Evolutionary conservation across 2,888 invertebrate genomes (phyloP).

Genomic region (Drosophila mimica): DNA sequence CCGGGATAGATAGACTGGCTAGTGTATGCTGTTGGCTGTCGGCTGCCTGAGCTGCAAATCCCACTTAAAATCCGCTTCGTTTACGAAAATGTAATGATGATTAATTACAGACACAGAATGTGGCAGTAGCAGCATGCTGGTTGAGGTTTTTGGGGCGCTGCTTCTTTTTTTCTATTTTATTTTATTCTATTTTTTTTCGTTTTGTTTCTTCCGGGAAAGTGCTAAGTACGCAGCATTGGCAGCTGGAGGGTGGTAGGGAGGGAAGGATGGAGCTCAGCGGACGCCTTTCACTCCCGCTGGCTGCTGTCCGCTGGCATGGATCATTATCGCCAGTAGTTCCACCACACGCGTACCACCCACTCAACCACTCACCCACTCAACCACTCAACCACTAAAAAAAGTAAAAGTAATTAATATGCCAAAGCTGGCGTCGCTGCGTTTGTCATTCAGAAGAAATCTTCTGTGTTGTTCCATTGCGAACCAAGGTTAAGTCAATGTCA

Average conservation of each 20-base stretch:
- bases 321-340: conserved; percentile 64
- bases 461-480: conserved; percentile 37
- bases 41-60: conserved; percentile 71
- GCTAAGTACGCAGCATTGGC: conserved; percentile 63
- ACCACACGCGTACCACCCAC: not conserved
- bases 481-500: conserved; percentile 65
- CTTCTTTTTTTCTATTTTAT: conserved; percentile 13
- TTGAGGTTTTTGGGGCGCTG: conserved; percentile 52
- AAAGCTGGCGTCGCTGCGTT: conserved; percentile 55
- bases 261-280: conserved; percentile 5
- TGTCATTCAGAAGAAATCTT: conserved; percentile 23
- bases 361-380: too few species aligned
- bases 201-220: conserved; percentile 54
- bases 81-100: conserved; percentile 82
- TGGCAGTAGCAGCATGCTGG: conserved; percentile 47
- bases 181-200: conserved; percentile 12
- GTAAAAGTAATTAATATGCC: conserved; percentile 75
- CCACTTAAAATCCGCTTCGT: conserved; percentile 81
- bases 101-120: conserved; percentile 72
- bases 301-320: conserved; percentile 52
- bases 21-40: conserved; percentile 26
- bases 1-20: conserved; percentile 18
- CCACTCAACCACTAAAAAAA: conserved; percentile 18
- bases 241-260: not conserved
- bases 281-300: conserved; percentile 70